Evolutionary conservation across 2,888 invertebrate genomes (phyloP), one percentile per base, ranked within the genome.

Genomic region (Ecliptopera silaceata): DNA sequence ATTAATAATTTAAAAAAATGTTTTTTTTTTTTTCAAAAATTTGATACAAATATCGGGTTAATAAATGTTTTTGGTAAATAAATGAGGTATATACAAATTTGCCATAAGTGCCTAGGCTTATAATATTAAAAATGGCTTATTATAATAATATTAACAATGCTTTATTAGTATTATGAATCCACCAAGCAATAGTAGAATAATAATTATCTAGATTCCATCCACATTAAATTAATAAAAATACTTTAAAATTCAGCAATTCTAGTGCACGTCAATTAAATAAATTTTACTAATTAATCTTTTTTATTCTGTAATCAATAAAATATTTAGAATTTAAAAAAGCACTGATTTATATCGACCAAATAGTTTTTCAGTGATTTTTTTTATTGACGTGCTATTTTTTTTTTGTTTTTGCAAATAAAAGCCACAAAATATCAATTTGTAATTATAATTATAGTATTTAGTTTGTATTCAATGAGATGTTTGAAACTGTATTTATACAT

Each of bases 41-140:
- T 42, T 45, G 38, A 39, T 42, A 51, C 31, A 45, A 50, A 50
- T 15, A 31, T 13, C 10, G 13, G 36, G 26, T 39, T 20, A 49
- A 3, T 32, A 12, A 15, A 36, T 54, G 42, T 54, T 47, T 52
- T 52, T 47, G 48, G 39, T 47, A 56, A 47, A 34, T 42, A 34
- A 39, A 50, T 45, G 42, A 43, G 18, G 31, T 45, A 20, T 13
- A 34, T 38, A 39, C 50, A 83, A 84, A 73, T 83, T 81, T 79
- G 79, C 86, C 86, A 77, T 80, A 84, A 85, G 87, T 88, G 87
- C 88, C 88, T 88, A 83, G 84, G 82, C 79, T 84, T 44, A 38
- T 12, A n/a, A 20, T 32, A 42, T 36, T 11, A 43, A 56, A 43
- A 48, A 48, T 48, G 18, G 43, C 47, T 47, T 47, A 34, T 41